phyloP scores from a whole-genome alignment of 2,797 vertebrate species.

The Paramormyrops hopkinsi region DNA sequence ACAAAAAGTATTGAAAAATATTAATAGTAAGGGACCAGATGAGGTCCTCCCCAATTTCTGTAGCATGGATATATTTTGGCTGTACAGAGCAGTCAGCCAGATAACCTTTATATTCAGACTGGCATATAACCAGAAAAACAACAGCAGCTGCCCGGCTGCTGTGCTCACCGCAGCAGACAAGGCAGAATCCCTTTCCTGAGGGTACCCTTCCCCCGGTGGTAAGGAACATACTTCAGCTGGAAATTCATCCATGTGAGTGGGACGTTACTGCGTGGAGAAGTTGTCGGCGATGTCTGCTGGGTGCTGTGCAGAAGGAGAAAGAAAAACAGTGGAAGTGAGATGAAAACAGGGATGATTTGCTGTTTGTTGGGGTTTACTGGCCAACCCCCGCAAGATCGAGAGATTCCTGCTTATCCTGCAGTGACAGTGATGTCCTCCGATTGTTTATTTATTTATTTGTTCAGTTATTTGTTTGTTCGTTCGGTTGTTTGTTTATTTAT shows the following conservation, averaged over 20 bases:
- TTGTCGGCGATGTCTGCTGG: neutral
- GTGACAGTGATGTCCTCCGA: neutral
- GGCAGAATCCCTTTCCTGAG: neutral
- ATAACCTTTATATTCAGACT: neutral
- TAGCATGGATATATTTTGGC: neutral
- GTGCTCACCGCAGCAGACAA: neutral
- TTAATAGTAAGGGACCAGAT: neutral
- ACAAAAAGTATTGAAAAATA: neutral
- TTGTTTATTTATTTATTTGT: neutral
- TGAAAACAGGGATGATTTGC: neutral
- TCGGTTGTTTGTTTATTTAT: neutral
- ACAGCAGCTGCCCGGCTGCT: neutral
- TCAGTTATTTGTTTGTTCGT: neutral
- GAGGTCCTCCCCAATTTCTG: neutral
- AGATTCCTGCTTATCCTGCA: neutral
- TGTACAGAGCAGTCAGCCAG: neutral
- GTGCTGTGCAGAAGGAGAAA: neutral
- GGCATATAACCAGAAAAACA: neutral
- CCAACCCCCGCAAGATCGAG: neutral
- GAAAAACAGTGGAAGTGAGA: neutral
- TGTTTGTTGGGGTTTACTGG: neutral
- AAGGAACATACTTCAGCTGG: constrained; percentile 8
- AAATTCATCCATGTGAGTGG: constrained; percentile 4
- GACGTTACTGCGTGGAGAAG: neutral
- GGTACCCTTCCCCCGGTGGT: neutral